Evolutionary conservation across 2,113 vertebrate genomes (phyloP).

Genomic region (Phyllopteryx taeniolatus): DNA sequence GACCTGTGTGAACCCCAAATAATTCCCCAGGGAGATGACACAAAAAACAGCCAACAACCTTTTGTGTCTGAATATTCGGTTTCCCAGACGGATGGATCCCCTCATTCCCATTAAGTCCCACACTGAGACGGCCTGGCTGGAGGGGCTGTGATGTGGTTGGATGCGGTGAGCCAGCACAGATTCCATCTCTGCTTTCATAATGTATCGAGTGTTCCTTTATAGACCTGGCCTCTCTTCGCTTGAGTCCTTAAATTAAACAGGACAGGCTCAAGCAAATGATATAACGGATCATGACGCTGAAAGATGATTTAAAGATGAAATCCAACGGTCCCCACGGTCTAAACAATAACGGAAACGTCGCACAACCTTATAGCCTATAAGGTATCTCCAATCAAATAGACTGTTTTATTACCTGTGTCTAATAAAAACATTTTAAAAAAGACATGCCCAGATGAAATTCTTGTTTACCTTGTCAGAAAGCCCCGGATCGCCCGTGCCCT

Average conservation of each 20-base stretch:
- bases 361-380: constrained; percentile 18
- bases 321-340: constrained; percentile 29
- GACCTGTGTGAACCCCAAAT: background rate
- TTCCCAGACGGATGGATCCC: constrained; percentile 49
- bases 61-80: constrained; percentile 39
- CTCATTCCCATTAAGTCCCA: constrained; percentile 11
- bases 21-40: background rate
- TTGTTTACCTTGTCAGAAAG: constrained; percentile 38
- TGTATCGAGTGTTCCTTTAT: constrained; percentile 38
- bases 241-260: constrained; percentile 23
- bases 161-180: constrained; percentile 15
- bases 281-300: constrained; percentile 24
- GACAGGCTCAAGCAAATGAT: constrained; percentile 18
- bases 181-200: constrained; percentile 40
- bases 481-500: constrained; percentile 23
- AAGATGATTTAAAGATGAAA: constrained; percentile 13
- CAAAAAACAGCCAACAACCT: constrained; percentile 22
- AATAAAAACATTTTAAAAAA: constrained; percentile 17
- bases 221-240: constrained; percentile 27
- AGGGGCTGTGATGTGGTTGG: constrained; percentile 44
- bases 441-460: background rate
- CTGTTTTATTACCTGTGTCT: constrained; percentile 30
- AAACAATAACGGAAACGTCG: constrained; percentile 19
- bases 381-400: constrained; percentile 4
- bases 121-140: constrained; percentile 16